Evolutionary conservation across 2,888 invertebrate genomes (phyloP).

Genomic region (Zygothrica quintamaculata): DNA sequence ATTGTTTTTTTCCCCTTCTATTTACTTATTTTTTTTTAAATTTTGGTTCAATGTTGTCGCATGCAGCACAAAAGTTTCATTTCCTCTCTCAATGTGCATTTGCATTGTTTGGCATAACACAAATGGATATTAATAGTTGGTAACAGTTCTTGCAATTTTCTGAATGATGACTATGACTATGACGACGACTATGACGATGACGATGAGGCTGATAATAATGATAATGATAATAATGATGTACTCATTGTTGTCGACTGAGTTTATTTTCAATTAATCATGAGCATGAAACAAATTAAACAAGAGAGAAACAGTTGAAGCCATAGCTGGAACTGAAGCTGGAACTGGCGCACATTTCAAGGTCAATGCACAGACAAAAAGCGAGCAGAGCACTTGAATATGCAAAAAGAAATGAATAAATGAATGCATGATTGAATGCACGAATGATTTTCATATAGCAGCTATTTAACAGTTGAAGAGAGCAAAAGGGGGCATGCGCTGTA

Average conservation of each 20-base stretch:
- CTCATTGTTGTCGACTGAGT: slow-evolving; percentile 49
- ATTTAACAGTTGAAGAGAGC: not conserved
- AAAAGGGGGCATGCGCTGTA: not conserved
- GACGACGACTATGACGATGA: not conserved
- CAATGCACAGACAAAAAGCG: slow-evolving; percentile 40
- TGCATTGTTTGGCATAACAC: slow-evolving; percentile 71
- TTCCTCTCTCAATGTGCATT: slow-evolving; percentile 59
- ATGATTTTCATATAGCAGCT: slow-evolving; percentile 26
- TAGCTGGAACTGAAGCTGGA: too few relatives aligned
- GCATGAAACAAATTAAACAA: slow-evolving; percentile 10
- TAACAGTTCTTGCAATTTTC: slow-evolving; percentile 36
- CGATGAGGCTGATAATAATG: slow-evolving; percentile 12
- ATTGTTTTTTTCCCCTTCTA: not conserved
- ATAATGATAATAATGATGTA: slow-evolving; percentile 45
- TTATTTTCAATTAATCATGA: slow-evolving; percentile 74
- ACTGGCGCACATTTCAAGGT: slow-evolving; percentile 52
- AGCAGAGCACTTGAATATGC: slow-evolving; percentile 47
- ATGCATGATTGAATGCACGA: slow-evolving; percentile 63
- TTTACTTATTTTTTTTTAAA: slow-evolving; percentile 1
- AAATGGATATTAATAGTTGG: slow-evolving; percentile 72
- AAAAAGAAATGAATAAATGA: slow-evolving; percentile 52
- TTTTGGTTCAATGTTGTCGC: slow-evolving; percentile 27
- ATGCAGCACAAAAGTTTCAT: slow-evolving; percentile 53
- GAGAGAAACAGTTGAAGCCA: not conserved
- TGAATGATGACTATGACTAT: slow-evolving; percentile 3